Conservation (phyloP, 2,797 vertebrate genomes). For the Xerus rutilus region DNA sequence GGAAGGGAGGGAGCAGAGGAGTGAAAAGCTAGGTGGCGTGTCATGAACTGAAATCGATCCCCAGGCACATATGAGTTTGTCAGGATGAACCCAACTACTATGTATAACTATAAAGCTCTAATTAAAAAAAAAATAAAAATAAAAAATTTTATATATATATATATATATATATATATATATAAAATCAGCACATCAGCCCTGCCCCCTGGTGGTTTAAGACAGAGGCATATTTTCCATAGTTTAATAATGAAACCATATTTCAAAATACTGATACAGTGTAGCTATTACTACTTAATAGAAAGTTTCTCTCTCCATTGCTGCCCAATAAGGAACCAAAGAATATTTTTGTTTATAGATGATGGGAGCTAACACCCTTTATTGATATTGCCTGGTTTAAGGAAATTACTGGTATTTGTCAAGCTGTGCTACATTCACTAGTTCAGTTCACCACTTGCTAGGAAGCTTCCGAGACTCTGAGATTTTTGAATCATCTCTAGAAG, state of each 20-base stretch:
- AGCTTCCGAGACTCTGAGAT: not conserved
- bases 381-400: not conserved
- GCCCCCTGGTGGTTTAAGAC: constrained; percentile 72
- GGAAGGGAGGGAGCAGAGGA: too few relatives aligned
- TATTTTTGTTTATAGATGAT: not conserved
- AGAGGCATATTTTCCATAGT: not conserved
- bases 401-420: not conserved
- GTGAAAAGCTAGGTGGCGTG: too few relatives aligned
- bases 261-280: not conserved
- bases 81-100: too few relatives aligned
- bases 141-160: too few relatives aligned
- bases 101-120: too few relatives aligned
- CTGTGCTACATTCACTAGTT: not conserved
- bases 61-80: too few relatives aligned
- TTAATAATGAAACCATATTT: constrained; percentile 40
- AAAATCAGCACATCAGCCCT: constrained; percentile 13
- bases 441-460: not conserved
- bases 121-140: not conserved
- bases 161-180: not conserved
- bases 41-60: too few relatives aligned
- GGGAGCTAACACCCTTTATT: not conserved
- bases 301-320: not conserved
- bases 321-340: not conserved
- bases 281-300: constrained; percentile 20
- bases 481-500: not conserved